Evolutionary conservation across 2,888 invertebrate species (phyloP), one percentile per base, ranked within the genome.

Genomic region (Plagodis dolabraria): DNA sequence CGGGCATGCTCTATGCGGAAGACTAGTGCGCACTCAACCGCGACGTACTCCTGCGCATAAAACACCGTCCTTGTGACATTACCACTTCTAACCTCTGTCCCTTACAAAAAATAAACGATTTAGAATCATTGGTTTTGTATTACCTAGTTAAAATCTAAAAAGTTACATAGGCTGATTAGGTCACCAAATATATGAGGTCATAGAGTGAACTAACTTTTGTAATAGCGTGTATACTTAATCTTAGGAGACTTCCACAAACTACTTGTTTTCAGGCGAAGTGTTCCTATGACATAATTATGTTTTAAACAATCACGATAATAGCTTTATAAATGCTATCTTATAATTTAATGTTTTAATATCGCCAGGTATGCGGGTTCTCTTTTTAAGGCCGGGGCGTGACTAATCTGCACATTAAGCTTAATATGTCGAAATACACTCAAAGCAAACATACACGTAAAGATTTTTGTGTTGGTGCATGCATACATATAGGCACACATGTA

Each of bases 21-120:
- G 92, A 79, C 77, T 79, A 71, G 81, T 73, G 88, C 60, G 73
- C 87, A 75, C 69, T 78, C 87, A 79, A 84, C 82, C 87, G 85
- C 71, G 81, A 83, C 87, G 79, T 65, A 80, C 82, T 85, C 89
- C 88, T 88, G 89, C 89, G 89, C 88, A 89, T 90, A 91, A 89
- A 90, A 86, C 80, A 86, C 83, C 87, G 92, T 90, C 91, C 91
- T 92, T 92, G 90, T 71, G 72, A 74, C 72, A 70, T 68, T 69
- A 78, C 76, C 78, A 76, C 77, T 71, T 63, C 64, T 79, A 76
- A 79, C 83, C 85, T 83, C 84, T 88, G 77, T 71, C 87, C 86
- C 83, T 87, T 78, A 80, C 10, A 76, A 78, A 71, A 77, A 74
- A 65, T 45, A 50, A 43, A 55, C 60, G 33, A 59, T 56, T 57